These are phyloP conservation scores for Neomicropteryx cornuta DNA, from an alignment of 1,140 invertebrate species.

Conservation along the genomic window DNA sequence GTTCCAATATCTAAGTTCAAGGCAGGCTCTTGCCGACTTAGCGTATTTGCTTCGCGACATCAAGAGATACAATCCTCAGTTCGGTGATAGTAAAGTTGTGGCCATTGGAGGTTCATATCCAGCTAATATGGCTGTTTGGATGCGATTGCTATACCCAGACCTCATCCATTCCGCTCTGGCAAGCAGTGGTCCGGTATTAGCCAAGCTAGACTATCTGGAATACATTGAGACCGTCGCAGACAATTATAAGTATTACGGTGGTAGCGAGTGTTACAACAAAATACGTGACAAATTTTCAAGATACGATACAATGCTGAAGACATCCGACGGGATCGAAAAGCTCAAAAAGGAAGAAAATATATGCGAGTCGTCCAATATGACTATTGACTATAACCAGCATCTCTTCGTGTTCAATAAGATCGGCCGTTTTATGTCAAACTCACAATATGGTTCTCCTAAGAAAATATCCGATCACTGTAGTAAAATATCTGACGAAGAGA, in stretches of 20 bases:
- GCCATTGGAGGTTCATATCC: constrained; percentile 68
- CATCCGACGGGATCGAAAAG: constrained; percentile 17
- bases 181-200: constrained; percentile 61
- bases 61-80: too few species aligned
- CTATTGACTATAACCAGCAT: constrained; percentile 20
- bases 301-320: constrained; percentile 21
- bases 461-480: constrained; percentile 20
- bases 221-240: constrained; percentile 28
- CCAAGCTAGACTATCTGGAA: constrained; percentile 51
- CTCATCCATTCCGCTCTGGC: constrained; percentile 48
- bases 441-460: constrained; percentile 20
- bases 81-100: constrained; percentile 33
- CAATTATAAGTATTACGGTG: constrained; percentile 24
- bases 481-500: constrained; percentile 7
- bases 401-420: constrained; percentile 21
- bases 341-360: constrained; percentile 26
- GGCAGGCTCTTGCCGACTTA: constrained; percentile 62
- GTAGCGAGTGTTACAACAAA: constrained; percentile 17
- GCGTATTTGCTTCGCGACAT: constrained; percentile 62
- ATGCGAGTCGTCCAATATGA: constrained; percentile 21
- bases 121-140: constrained; percentile 59
- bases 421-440: constrained; percentile 18
- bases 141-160: constrained; percentile 59
- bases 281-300: constrained; percentile 19
- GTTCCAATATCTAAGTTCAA: constrained; percentile 49